phyloP scores from a whole-genome alignment of 2,888 invertebrate species.

The Drosophila lacicola region DNA sequence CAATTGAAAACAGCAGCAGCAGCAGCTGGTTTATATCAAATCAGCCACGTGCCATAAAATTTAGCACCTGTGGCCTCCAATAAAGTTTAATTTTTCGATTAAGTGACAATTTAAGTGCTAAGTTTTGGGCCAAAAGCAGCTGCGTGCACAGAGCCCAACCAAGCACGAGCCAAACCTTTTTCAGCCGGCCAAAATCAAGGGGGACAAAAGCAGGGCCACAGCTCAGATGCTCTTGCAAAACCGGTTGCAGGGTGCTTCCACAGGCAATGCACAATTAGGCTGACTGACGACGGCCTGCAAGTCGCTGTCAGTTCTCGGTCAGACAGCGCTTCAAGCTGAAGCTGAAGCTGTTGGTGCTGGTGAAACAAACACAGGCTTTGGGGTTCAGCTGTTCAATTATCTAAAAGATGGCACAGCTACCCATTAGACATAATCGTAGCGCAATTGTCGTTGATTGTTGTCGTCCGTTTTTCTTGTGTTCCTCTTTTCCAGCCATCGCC shows the following conservation, averaged over 20 bases:
- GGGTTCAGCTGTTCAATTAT: constrained; percentile 48
- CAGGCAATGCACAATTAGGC: constrained; percentile 53
- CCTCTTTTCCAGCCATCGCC: constrained; percentile 36
- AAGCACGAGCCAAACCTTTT: constrained; percentile 70
- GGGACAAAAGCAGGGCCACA: constrained; percentile 20
- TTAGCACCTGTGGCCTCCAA: constrained; percentile 41
- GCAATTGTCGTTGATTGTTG: constrained; percentile 76
- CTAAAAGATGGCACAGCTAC: constrained; percentile 35
- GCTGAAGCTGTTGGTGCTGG: constrained; percentile 18
- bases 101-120: constrained; percentile 74
- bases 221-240: constrained; percentile 28
- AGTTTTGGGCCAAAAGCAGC: constrained; percentile 56
- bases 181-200: constrained; percentile 49
- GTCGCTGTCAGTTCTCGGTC: constrained; percentile 39
- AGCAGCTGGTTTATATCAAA: constrained; percentile 37
- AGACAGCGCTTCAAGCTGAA: constrained; percentile 17
- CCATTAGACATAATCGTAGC: constrained; percentile 76
- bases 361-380: constrained; percentile 33
- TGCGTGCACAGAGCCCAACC: constrained; percentile 29
- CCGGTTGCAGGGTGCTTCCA: constrained; percentile 61
- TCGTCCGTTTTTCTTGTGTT: constrained; percentile 54
- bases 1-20: constrained; percentile 7
- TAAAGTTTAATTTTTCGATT: constrained; percentile 55
- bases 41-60: constrained; percentile 33
- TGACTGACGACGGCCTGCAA: constrained; percentile 24